Base-by-base conservation (phyloP, 2,888 invertebrate species). In the Himalopsyche anomala region DNA sequence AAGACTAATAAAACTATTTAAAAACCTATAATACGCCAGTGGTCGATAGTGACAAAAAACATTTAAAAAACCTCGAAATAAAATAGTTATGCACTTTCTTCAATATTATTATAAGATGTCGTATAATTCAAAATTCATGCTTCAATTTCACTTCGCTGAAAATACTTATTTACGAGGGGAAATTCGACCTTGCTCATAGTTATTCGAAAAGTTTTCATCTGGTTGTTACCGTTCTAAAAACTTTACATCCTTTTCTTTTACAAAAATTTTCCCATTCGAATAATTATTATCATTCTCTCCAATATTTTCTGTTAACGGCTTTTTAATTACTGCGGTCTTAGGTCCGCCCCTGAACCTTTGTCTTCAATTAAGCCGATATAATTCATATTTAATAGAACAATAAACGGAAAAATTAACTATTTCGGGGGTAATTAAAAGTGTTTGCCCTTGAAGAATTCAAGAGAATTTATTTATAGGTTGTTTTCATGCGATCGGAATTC, bases 371-470 rank as follows among this genome's bases (percentile, higher is more conserved):
- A 69, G 69, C 81, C n/a, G 85, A 69, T 81, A 85, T 85, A 85
- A 85, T 85, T 85, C 85, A 85, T 85, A 85, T 85, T 85, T 85
- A 85, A 85, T 85, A 85, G 85, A 81, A 85, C 85, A 85, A 81
- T 85, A 81, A 81, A 85, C 85, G 62, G 45, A 62, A 62, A 62
- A 62, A 62, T 62, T 19, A 19, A 62, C 62, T 62, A 62, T n/a
- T 62, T 28, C 62, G 62, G 28, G 15, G 62, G 62, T 19, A 62
- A 62, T 62, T 62, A 62, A 62, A 62, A 62, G 28, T 62, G 62
- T 62, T 19, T 19, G 62, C 62, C 62, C 62, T 62, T 62, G 62
- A 62, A 62, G 8, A 9, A 62, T 19, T 62, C 11, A 62, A 28
- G 28, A 15, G 28, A 62, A 62, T 62, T 19, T 62, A 19, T 62